These are phyloP conservation scores for Elgaria multicarinata DNA, from an alignment of 2,113 vertebrate species.

Conservation along the genomic window DNA sequence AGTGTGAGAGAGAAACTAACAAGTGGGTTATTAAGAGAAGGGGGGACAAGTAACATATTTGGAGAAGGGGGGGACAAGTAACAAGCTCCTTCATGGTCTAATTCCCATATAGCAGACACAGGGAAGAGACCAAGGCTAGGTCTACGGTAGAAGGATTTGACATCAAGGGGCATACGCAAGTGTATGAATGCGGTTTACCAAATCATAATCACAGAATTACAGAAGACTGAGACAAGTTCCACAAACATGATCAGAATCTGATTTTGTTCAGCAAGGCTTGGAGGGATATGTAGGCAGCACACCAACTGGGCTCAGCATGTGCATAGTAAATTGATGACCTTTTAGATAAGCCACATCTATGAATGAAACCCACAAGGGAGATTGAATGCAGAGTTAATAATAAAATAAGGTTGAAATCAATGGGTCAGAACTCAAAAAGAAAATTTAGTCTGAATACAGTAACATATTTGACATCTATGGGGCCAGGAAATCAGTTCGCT, in stretches of 20 bases:
- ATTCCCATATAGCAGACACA: background rate
- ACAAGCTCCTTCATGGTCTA: background rate
- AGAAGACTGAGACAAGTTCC: background rate
- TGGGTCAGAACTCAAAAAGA: conserved; percentile 14
- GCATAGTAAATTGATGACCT: background rate
- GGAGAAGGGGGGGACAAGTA: background rate
- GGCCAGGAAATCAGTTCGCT: conserved; percentile 44
- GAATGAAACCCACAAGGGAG: background rate
- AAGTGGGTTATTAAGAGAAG: no score
- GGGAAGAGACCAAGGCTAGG: background rate
- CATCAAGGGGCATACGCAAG: background rate
- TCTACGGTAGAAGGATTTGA: background rate
- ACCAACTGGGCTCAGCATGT: background rate
- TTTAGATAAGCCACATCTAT: background rate
- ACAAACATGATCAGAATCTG: background rate
- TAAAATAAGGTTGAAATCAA: conserved; percentile 20
- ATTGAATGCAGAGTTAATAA: background rate
- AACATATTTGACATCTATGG: conserved; percentile 26
- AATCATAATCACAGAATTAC: background rate
- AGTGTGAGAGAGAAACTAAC: conserved; percentile 1
- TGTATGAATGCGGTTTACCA: background rate
- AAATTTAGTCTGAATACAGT: conserved; percentile 43
- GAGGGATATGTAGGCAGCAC: background rate
- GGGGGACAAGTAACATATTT: no score
- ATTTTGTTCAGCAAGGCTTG: background rate